Base-by-base conservation (phyloP, 92 coral and sea anemone species). In the Paragorgia papillata region DNA sequence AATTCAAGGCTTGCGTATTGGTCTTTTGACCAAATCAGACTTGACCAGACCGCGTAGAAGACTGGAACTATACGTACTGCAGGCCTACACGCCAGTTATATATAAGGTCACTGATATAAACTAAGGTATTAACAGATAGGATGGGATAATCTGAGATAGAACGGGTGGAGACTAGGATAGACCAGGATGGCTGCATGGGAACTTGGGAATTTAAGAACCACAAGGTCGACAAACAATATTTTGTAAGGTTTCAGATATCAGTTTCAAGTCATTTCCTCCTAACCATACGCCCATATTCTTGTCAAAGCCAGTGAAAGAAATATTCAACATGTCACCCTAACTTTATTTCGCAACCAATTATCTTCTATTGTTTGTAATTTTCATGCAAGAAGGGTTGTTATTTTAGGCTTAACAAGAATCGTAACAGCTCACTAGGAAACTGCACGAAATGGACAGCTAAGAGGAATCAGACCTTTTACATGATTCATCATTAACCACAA, bases 401-500 rank as follows among this genome's bases (percentile, higher is more conserved):
- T 25, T 71, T 71, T 53, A 34, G 78, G 63, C 64, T 71, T 30
- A 30, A 53, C 64, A 71, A 71, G 21, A 9, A 53, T 58, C 8
- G 3, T 12, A 53, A 44, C 31, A 58, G 6, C 18, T 29, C 22
- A 34, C 12, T 22, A 41, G 9, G 0, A 19, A 19, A 30, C 62
- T 53, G 64, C 50, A 51, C 50, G 32, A 54, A 53, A 64, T 71
- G 60, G 37, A 41, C 64, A 19, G 35, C 51, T 71, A 39, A 17
- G 37, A 17, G 63, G 78, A 71, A 71, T 71, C 78, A 71, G 78
- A 71, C 78, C 78, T 71, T 71, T 71, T 71, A 71, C 78, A 10
- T 71, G 40, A 22, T 22, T 71, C 78, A 71, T 71, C 78, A 71
- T 53, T 71, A 55, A 71, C 78, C 78, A n/a, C n/a, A n/a, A n/a